Base-by-base conservation (phyloP, 1,140 invertebrate species). In the Lordiphosa stackelbergi region DNA sequence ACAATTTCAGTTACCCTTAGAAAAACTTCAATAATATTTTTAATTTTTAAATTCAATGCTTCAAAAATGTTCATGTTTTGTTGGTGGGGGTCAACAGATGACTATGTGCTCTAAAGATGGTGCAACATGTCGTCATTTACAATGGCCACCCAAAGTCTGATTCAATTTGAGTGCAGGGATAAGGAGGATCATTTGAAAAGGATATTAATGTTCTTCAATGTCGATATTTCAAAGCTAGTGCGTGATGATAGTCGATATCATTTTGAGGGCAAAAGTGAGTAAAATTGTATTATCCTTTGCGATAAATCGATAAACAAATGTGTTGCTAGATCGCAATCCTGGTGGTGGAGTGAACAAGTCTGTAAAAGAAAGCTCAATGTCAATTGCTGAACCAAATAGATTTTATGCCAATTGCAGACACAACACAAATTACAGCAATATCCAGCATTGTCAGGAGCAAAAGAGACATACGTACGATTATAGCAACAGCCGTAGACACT, bases 131-230 rank as follows among this genome's bases (percentile, higher is more conserved):
- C n/a, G 28, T 40, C 47, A 49, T 49, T 65, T 46, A 38, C 37
- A 16, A 41, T 78, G 66, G 56, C 51, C 41, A 55, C 12, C 19
- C 42, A 11, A 10, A 61, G 74, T 35, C 36, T 51, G 28, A 42
- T 62, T 22, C 53, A 37, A 45, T 58, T 63, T 52, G 31, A 48
- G 31, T 31, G 34, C 42, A 22, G 42, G 7, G 36, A 53, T 28
- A 12, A 5, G 12, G 40, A 53, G 10, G 51, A 66, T 34, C 37
- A 62, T 31, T 34, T 45, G 11, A 36, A 38, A 19, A 45, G 36
- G 13, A 60, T 66, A 16, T 77, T 60, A 13, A 59, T 77, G 68
- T 65, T 62, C 43, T 69, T 78, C 4, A 73, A 64, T 49, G 56
- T 78, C 43, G 74, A 56, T 42, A 46, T 79, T 34, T 69, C 51